These are phyloP conservation scores for Serripes groenlandicus DNA, from an alignment of 2,888 invertebrate species.

Conservation along the genomic window DNA sequence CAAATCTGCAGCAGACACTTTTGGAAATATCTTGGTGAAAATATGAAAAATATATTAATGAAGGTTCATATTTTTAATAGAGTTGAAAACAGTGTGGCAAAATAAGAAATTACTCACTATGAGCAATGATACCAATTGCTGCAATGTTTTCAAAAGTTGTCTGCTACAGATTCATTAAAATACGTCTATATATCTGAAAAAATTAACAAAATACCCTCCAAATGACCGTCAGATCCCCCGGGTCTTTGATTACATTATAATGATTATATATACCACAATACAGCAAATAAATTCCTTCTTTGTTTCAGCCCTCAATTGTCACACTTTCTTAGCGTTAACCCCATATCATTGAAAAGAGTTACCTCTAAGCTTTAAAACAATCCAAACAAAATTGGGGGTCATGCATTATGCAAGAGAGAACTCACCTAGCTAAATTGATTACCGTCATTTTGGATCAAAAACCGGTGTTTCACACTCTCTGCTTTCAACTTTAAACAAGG, in stretches of 20 bases:
- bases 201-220: background rate
- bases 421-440: no score
- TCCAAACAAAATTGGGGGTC: no score
- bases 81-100: background rate
- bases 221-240: background rate
- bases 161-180: background rate
- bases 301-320: no score
- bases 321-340: background rate
- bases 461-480: no score
- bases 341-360: no score
- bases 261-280: no score
- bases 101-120: background rate
- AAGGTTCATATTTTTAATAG: background rate
- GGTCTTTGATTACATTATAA: no score
- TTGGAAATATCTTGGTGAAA: background rate
- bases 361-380: no score
- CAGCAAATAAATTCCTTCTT: no score
- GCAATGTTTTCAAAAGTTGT: background rate
- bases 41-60: background rate
- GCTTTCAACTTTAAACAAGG: no score
- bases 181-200: background rate
- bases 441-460: no score
- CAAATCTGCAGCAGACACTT: background rate
- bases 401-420: no score
- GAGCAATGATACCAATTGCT: background rate